Evolutionary conservation across 2,888 invertebrate genomes (phyloP).

Genomic region (Lasioglossum villosulum): DNA sequence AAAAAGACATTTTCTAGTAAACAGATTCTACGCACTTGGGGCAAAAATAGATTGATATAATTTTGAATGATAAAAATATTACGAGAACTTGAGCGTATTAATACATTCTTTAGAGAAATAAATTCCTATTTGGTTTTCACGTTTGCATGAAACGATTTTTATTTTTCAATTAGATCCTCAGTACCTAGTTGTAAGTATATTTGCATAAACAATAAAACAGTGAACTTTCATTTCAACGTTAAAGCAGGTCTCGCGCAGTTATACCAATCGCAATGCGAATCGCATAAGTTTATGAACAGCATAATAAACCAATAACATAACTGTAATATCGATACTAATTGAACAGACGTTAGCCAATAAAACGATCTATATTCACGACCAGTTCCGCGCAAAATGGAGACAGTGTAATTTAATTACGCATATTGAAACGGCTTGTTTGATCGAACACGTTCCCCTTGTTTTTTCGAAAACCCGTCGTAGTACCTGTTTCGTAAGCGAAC

Average conservation of each 20-base stretch:
- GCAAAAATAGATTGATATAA: background rate
- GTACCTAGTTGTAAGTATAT: background rate
- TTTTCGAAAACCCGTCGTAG: background rate
- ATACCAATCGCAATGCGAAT: background rate
- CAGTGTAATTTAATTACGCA: conserved; percentile 3
- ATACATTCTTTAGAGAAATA: too few species aligned
- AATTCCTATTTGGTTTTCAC: too few species aligned
- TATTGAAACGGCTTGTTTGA: background rate
- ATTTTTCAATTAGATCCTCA: background rate
- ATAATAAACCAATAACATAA: background rate
- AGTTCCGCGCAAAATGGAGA: background rate
- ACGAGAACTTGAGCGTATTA: too few species aligned
- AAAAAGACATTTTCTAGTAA: background rate
- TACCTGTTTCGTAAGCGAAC: background rate
- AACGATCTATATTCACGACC: background rate
- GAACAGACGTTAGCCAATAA: background rate
- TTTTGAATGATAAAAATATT: background rate
- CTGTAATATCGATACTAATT: background rate
- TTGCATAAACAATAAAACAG: background rate
- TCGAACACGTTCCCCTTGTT: background rate
- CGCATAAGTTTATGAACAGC: background rate
- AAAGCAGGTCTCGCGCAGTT: background rate
- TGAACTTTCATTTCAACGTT: background rate
- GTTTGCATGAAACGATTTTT: background rate
- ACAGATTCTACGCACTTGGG: background rate